Evolutionary conservation across 2,797 vertebrate genomes (phyloP).

Genomic region (Artibeus jamaicensis): DNA sequence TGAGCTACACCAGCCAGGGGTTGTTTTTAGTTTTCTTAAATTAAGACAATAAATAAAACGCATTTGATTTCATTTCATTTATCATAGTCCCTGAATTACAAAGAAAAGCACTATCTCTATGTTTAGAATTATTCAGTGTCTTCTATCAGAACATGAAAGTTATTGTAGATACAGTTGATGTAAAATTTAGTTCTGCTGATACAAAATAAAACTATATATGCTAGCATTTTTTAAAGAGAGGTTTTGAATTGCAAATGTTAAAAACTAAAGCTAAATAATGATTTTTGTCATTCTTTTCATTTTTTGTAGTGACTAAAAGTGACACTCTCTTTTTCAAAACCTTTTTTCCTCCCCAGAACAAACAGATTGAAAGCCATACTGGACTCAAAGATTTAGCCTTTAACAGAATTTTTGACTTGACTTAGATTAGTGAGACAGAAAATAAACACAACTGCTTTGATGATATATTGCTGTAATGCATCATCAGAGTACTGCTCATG

Average conservation of each 20-base stretch:
- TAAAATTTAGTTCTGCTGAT: neutral
- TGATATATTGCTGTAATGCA: slow-evolving; percentile 73
- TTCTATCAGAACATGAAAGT: neutral
- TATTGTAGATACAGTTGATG: neutral
- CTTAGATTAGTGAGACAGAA: slow-evolving; percentile 66
- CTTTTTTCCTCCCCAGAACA: neutral
- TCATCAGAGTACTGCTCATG: slow-evolving; percentile 69
- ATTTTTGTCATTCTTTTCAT: neutral
- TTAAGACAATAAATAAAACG: neutral
- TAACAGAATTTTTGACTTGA: slow-evolving; percentile 39
- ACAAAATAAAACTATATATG: neutral
- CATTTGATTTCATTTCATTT: neutral
- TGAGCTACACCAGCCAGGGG: too few relatives aligned
- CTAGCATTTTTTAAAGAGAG: neutral
- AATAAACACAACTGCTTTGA: slow-evolving; percentile 53
- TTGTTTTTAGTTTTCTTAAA: neutral
- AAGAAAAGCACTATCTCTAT: neutral
- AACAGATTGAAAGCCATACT: slow-evolving; percentile 20
- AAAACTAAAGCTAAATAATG: neutral
- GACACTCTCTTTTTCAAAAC: neutral
- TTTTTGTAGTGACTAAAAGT: neutral
- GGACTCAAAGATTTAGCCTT: slow-evolving; percentile 23
- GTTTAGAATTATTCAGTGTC: neutral
- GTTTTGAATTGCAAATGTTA: neutral
- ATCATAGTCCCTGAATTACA: neutral